Evolutionary conservation across 2,888 invertebrate species (phyloP).

Genomic region (Pammene fasciana): DNA sequence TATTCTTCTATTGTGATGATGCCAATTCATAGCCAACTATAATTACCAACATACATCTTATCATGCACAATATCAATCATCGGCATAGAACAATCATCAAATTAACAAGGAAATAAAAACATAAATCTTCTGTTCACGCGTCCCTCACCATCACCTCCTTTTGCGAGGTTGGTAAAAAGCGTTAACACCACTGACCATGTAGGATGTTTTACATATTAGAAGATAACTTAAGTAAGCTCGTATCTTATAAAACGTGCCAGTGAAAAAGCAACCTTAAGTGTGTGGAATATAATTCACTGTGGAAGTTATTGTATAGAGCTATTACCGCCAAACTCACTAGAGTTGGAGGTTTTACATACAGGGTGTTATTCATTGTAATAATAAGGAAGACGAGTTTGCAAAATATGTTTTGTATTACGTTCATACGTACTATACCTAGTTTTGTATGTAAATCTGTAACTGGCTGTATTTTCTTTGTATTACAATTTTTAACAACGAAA

Average conservation of each 20-base stretch:
- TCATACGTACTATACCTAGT: too few relatives aligned
- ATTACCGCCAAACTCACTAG: slow-evolving; percentile 29
- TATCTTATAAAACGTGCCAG: neutral
- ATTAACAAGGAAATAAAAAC: slow-evolving; percentile 15
- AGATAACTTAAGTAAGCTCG: neutral
- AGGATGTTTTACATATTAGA: slow-evolving; percentile 43
- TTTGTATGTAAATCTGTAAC: too few relatives aligned
- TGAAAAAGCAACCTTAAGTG: neutral
- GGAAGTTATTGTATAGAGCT: slow-evolving; percentile 14
- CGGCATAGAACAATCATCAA: neutral
- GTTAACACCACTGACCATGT: slow-evolving; percentile 42
- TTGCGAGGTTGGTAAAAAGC: slow-evolving; percentile 33
- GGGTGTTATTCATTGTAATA: too few relatives aligned
- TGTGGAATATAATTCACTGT: neutral
- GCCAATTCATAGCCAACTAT: too few relatives aligned
- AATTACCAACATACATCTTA: neutral
- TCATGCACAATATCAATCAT: neutral
- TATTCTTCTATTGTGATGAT: too few relatives aligned
- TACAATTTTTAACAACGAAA: too few relatives aligned
- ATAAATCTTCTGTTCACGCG: slow-evolving; percentile 18
- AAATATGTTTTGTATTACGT: too few relatives aligned
- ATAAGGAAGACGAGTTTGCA: too few relatives aligned
- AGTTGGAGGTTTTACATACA: slow-evolving; percentile 44
- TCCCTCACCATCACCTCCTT: slow-evolving; percentile 19
- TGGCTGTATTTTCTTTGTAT: too few relatives aligned